Conservation (phyloP, 2,797 vertebrate species). For the Coregonus ussuriensis region DNA sequence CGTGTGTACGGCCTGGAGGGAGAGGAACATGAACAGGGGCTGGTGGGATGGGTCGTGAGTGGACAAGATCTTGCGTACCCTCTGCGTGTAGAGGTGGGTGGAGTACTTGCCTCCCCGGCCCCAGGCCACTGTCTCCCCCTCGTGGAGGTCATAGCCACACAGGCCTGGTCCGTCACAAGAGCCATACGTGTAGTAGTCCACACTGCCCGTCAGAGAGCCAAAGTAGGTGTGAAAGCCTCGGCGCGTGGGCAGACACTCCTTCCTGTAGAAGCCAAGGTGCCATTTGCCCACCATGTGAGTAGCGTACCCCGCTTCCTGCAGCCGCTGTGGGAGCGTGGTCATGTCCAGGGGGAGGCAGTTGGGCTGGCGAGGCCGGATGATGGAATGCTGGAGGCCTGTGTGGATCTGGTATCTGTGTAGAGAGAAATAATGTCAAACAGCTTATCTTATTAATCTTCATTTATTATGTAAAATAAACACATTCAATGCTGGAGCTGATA, state of each 20-base stretch:
- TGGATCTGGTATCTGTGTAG: slow-evolving; percentile 94
- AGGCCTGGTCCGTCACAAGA: slow-evolving; percentile 90
- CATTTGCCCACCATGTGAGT: slow-evolving; percentile 98
- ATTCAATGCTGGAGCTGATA: neutral
- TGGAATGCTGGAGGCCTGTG: slow-evolving; percentile 95
- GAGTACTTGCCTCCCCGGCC: slow-evolving; percentile 91
- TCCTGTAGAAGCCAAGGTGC: slow-evolving; percentile 97
- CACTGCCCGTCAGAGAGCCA: slow-evolving; percentile 92
- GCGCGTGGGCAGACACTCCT: slow-evolving; percentile 89
- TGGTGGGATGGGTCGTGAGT: slow-evolving; percentile 70
- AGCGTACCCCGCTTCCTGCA: slow-evolving; percentile 89
- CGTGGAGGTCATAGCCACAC: slow-evolving; percentile 92
- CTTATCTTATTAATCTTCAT: neutral
- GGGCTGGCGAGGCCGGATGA: slow-evolving; percentile 93
- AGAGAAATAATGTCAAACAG: neutral
- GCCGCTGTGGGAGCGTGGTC: slow-evolving; percentile 90
- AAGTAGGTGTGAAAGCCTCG: slow-evolving; percentile 93
- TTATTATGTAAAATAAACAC: neutral
- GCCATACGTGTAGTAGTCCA: slow-evolving; percentile 94
- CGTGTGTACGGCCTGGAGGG: slow-evolving; percentile 94
- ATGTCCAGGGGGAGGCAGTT: slow-evolving; percentile 89
- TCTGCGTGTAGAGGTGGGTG: slow-evolving; percentile 89
- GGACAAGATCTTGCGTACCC: slow-evolving; percentile 89
- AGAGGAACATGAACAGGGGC: slow-evolving; percentile 93
- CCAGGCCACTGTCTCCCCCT: slow-evolving; percentile 90